Base-by-base conservation (phyloP, 1,140 invertebrate genomes). In the Daktulosphaira vitifoliae region DNA sequence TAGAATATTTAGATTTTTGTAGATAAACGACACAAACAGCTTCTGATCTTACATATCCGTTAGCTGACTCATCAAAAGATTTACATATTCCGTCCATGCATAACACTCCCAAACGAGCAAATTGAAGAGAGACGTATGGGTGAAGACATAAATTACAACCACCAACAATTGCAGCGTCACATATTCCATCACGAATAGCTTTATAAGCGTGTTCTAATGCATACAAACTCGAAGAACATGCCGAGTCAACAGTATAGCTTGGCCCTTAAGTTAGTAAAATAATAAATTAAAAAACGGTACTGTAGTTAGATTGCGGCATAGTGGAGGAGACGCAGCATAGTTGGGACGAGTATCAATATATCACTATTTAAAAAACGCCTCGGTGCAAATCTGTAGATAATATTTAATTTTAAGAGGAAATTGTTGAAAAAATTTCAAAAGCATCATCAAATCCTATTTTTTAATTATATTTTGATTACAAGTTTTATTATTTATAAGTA, bases 191-290 rank as follows among this genome's bases (percentile, higher is more conserved):
- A 29, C 81, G 77, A 1, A 97, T 85, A 1, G 85, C 81, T 65
- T 79, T 79, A 68, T 89, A 86, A 4, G 91, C 93, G 69, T 90
- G 82, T 70, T 92, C 85, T 13, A 97, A 70, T 0, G 91, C 92
- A 66, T 86, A 82, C 59, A 92, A 78, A 66, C 90, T 91, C 26
- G 92, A 94, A 48, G 89, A 92, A 76, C 92, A 96, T 8, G 92
- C 90, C 13, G 90, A 88, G 72, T 97, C 93, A 1, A 93, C 78
- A 6, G 86, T 77, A 74, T 86, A 88, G 52, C 90, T 92, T 0
- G 91, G 91, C 56, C 84, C 83, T 80, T 33, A n/a, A n/a, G n/a
- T n/a, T n/a, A n/a, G n/a, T 22, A 20, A 13, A 4, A 18, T 42
- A 44, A 0, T n/a, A n/a, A n/a, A n/a, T n/a, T n/a, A n/a, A n/a